These are phyloP conservation scores for Caradrina kadenii DNA, from an alignment of 2,888 invertebrate species.

Conservation along the genomic window DNA sequence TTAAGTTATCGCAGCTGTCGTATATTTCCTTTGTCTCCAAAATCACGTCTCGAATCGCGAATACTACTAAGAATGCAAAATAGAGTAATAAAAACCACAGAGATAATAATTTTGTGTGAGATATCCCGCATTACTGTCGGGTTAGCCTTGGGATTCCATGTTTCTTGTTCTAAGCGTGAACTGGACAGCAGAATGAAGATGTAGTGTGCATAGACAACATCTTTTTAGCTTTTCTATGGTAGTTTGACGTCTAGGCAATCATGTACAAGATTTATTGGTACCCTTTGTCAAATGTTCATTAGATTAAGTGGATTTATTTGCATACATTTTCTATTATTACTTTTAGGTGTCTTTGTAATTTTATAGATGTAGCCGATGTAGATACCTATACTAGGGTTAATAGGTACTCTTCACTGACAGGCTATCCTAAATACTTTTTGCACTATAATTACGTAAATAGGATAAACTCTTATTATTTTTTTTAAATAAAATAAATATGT, in stretches of 20 bases:
- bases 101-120: slow-evolving; percentile 20
- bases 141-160: slow-evolving; percentile 10
- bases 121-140: slow-evolving; percentile 8
- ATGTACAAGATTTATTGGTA: slow-evolving; percentile 20
- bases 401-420: neutral
- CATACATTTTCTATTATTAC: neutral
- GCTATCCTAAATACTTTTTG: no score
- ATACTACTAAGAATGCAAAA: slow-evolving; percentile 16
- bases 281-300: neutral
- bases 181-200: slow-evolving; percentile 9
- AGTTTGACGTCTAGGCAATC: slow-evolving; percentile 1
- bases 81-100: slow-evolving; percentile 26
- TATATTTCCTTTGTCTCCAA: neutral
- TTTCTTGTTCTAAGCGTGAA: slow-evolving; percentile 10
- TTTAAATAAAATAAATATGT: no score
- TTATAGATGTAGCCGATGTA: no score
- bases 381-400: no score
- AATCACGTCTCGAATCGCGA: slow-evolving; percentile 7
- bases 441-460: no score
- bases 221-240: slow-evolving; percentile 3
- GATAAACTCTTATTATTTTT: no score
- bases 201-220: neutral
- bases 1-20: neutral
- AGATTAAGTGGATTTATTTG: slow-evolving; percentile 9
- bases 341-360: neutral